These are phyloP conservation scores for Diplolepis rosae DNA, from an alignment of 2,888 invertebrate species.

Conservation along the genomic window DNA sequence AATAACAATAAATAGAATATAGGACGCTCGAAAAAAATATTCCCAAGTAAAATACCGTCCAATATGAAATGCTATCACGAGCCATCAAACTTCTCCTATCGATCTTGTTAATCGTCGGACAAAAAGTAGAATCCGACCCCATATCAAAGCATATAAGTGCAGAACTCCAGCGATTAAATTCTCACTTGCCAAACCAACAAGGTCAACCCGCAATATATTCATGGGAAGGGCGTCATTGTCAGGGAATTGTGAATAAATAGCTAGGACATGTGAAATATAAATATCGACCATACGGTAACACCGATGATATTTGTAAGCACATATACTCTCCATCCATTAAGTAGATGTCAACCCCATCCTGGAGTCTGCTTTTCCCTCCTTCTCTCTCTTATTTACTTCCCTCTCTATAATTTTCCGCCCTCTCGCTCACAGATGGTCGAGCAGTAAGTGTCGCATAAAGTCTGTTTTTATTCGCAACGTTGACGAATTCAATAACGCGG, in stretches of 20 bases:
- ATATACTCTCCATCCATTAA: conserved; percentile 40
- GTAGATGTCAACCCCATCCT: conserved; percentile 40
- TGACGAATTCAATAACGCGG: conserved; percentile 69
- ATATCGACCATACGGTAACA: conserved; percentile 35
- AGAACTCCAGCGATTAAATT: not conserved
- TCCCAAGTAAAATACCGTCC: too few relatives aligned
- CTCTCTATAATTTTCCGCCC: conserved; percentile 18
- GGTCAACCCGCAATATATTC: conserved; percentile 5
- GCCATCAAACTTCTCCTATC: not conserved
- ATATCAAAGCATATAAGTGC: not conserved
- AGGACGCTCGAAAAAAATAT: too few relatives aligned
- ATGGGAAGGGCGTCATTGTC: conserved; percentile 8
- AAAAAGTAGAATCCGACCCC: not conserved
- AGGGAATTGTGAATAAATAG: conserved; percentile 24
- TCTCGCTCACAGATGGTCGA: conserved; percentile 63
- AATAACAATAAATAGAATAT: too few relatives aligned
- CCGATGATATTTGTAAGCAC: conserved; percentile 32
- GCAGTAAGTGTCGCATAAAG: conserved; percentile 68
- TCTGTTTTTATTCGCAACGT: conserved; percentile 62
- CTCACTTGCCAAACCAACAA: not conserved
- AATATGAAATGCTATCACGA: not conserved
- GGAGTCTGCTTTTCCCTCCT: conserved; percentile 30
- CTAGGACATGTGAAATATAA: not conserved
- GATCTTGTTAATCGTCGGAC: not conserved
- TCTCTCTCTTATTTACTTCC: conserved; percentile 24